Evolutionary conservation across 2,888 invertebrate species (phyloP).

Genomic region (Mermis nigrescens): DNA sequence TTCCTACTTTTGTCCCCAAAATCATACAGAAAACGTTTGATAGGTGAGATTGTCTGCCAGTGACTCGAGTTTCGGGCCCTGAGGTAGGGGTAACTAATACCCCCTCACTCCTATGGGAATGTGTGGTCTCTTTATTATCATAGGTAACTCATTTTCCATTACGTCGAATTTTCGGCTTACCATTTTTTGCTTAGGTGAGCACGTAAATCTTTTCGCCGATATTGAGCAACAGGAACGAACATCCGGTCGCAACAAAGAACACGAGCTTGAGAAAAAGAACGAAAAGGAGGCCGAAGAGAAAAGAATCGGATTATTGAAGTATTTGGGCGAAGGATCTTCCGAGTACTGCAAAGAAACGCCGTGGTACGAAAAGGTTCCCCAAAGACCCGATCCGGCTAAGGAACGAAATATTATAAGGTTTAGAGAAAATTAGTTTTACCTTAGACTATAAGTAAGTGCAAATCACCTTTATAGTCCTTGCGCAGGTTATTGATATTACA

Average conservation of each 20-base stretch:
- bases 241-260: constrained; percentile 51
- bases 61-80: background rate
- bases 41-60: background rate
- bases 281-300: constrained; percentile 92
- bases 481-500: too few relatives aligned
- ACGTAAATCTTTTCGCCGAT: constrained; percentile 70
- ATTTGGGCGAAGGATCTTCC: constrained; percentile 53
- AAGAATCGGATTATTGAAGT: constrained; percentile 83
- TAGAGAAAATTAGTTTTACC: too few relatives aligned
- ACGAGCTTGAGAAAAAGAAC: constrained; percentile 67
- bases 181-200: too few relatives aligned
- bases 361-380: constrained; percentile 56
- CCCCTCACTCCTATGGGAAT: background rate
- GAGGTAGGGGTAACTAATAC: background rate
- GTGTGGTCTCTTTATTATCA: background rate
- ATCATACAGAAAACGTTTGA: background rate
- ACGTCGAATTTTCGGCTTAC: background rate
- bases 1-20: too few relatives aligned
- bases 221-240: constrained; percentile 44
- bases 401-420: background rate
- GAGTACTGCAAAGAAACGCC: constrained; percentile 43
- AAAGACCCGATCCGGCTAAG: background rate
- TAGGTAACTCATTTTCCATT: background rate
- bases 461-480: too few relatives aligned
- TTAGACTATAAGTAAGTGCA: too few relatives aligned